phyloP scores from a whole-genome alignment of 2,113 vertebrate species.

The Chaetodon auriga region DNA sequence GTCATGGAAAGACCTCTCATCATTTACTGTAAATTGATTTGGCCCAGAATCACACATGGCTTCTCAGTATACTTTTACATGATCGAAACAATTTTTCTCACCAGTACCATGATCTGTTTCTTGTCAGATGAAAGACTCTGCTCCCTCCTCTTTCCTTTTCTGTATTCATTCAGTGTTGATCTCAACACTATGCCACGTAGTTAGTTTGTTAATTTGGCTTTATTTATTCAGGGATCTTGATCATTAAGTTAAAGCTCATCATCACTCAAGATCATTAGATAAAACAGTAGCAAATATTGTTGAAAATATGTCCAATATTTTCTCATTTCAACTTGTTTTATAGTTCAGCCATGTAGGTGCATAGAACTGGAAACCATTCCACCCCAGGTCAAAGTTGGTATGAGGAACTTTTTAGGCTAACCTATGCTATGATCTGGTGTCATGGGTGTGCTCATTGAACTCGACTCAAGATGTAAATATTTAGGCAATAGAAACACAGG shows the following conservation, averaged over 20 bases:
- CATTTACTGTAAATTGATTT: constrained; percentile 56
- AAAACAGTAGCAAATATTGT: not conserved
- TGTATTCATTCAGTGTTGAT: not conserved
- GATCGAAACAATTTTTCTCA: constrained; percentile 32
- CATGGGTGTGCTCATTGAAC: not conserved
- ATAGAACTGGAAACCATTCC: not conserved
- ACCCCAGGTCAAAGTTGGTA: not conserved
- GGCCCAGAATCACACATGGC: constrained; percentile 32
- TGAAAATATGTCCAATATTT: no score
- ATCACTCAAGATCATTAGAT: not conserved
- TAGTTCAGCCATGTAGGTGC: not conserved
- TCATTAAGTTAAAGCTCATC: not conserved
- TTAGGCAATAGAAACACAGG: constrained; percentile 14
- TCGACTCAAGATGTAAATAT: not conserved
- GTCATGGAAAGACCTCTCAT: constrained; percentile 56
- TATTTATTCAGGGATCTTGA: not conserved
- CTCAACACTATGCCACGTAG: not conserved
- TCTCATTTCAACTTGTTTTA: not conserved
- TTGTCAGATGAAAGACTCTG: constrained; percentile 38
- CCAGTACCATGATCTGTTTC: constrained; percentile 7
- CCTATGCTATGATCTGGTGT: constrained; percentile 1
- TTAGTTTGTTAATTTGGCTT: constrained; percentile 1
- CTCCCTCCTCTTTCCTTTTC: not conserved
- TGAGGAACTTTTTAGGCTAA: constrained; percentile 2
- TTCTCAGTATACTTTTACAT: constrained; percentile 40